Conservation (phyloP, 2,888 invertebrate genomes). For the Ctena decussata region DNA sequence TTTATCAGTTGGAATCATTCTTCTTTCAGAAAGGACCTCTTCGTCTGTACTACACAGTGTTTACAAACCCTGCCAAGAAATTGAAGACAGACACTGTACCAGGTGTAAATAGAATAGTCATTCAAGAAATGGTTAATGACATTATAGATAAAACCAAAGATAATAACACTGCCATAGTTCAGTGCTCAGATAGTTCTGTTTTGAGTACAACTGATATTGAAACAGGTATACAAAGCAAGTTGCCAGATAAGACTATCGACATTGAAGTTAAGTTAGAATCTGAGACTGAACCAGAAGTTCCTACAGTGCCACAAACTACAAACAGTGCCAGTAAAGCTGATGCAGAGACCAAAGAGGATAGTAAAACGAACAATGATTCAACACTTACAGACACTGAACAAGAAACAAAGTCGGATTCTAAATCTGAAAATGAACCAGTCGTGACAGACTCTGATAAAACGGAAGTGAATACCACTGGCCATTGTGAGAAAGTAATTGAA, state of each 20-base stretch:
- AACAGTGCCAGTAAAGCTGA: too few relatives aligned
- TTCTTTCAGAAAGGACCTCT: conserved; percentile 90
- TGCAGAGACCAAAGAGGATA: background rate
- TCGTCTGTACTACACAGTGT: conserved; percentile 89
- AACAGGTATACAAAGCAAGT: background rate
- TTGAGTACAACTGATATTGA: background rate
- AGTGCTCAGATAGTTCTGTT: background rate
- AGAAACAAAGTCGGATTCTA: too few relatives aligned
- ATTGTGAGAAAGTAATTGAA: background rate
- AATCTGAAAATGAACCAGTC: background rate
- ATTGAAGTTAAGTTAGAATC: background rate
- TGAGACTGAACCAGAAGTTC: background rate
- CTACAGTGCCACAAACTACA: too few relatives aligned
- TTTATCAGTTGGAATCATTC: too few relatives aligned
- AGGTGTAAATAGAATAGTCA: background rate
- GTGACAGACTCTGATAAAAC: background rate
- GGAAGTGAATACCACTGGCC: background rate
- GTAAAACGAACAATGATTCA: background rate
- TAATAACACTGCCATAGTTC: background rate
- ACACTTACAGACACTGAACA: too few relatives aligned
- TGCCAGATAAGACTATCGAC: background rate
- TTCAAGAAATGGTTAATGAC: conserved; percentile 1
- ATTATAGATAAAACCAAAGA: background rate
- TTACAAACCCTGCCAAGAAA: conserved; percentile 74
- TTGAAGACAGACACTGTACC: conserved; percentile 34